Base-by-base conservation (phyloP, 2,113 vertebrate genomes). In the Rattus rattus region DNA sequence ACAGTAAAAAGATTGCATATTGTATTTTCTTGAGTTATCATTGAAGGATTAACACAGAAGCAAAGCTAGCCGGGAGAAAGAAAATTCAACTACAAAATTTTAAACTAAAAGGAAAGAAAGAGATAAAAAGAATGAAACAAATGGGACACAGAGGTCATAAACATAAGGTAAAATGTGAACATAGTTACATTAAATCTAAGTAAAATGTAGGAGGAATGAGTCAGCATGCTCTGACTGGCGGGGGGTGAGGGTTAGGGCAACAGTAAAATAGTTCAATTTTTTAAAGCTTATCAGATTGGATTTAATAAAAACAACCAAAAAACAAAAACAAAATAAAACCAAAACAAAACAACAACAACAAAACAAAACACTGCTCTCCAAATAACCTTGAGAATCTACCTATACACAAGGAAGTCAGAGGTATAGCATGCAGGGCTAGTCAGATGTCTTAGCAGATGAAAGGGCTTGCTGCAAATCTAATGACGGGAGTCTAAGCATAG, bases 41-140 rank as follows among this genome's bases (percentile, higher is more conserved):
- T 8, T 26, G 69, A 69, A 94, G 86, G 61, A 83, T 49, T 43
- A 88, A 90, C 24, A 24, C 90, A 90, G 69, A 87, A 88, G 17
- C 54, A 93, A 75, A 91, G 49, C 30, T 94, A 94, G 16, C 39
- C 76, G 72, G 30, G 69, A 87, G 43, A 92, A 49, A 4, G 16
- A 85, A 95, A 89, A 75, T 10, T 33, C 33, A 90, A 77, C 33
- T 20, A 49, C 28, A 96, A 93, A 93, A 73, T 85, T 92, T 90
- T 90, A 90, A 92, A 26, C 19, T 63, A 87, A 90, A 95, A 84
- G 17, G 39, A 52, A 92, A 36, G 49, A 88, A 93, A 20, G 47
- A 73, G 39, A 95, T 26, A 84, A 61, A 76, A 52, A 92, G 75
- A 10, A 89, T 9, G 76, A 79, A 85, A 89, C 8, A 88, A 73